Conservation (phyloP, 2,113 vertebrate genomes). For the Salvelinus sp. region DNA sequence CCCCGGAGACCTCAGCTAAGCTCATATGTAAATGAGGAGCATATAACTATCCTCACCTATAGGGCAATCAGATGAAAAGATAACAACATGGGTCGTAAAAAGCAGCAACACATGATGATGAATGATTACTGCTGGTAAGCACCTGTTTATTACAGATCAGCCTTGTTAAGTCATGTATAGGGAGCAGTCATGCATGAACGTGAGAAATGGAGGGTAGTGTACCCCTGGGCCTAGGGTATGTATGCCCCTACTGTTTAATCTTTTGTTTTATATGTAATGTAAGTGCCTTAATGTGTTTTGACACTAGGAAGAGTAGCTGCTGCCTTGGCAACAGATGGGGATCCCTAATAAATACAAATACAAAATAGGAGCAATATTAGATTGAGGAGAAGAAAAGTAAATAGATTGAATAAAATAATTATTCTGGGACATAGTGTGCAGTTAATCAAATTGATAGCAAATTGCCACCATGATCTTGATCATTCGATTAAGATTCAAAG, state of each 20-base stretch:
- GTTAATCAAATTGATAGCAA: neutral
- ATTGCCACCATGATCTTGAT: neutral
- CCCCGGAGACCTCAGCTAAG: slow-evolving; percentile 34
- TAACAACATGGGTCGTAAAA: slow-evolving; percentile 32
- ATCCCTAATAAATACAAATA: too few relatives aligned
- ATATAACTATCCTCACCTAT: slow-evolving; percentile 28
- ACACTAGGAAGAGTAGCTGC: too few relatives aligned
- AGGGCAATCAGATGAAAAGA: neutral
- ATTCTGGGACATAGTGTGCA: neutral
- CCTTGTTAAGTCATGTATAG: neutral
- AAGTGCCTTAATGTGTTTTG: too few relatives aligned
- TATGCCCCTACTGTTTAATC: too few relatives aligned
- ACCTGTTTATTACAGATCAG: slow-evolving; percentile 36
- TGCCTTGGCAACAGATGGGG: too few relatives aligned
- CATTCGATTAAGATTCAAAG: too few relatives aligned
- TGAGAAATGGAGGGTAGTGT: neutral
- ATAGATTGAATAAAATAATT: neutral
- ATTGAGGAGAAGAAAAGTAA: neutral
- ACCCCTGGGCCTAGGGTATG: neutral
- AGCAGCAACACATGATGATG: neutral
- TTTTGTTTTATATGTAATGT: too few relatives aligned
- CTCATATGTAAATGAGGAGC: slow-evolving; percentile 47
- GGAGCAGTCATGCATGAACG: neutral
- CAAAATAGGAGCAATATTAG: neutral
- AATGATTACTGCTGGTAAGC: slow-evolving; percentile 23